Percentiles rank a stretch among this genome's conserved stretches.
phyloP scores from a whole-genome alignment of 2,888 invertebrate species.

The Hemaris fuciformis region DNA sequence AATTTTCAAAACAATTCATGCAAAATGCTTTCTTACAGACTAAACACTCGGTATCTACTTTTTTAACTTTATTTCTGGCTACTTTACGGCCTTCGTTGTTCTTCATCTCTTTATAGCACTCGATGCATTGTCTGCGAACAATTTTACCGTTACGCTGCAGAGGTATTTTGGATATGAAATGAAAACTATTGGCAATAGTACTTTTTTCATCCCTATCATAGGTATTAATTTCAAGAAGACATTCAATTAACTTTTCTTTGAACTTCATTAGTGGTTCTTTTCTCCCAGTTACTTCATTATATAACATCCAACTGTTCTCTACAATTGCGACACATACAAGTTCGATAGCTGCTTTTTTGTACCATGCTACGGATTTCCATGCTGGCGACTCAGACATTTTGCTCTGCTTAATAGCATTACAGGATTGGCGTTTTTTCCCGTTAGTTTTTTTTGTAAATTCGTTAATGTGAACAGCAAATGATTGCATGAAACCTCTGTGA shows the following conservation, averaged over 20 bases:
- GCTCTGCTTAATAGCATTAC: background rate
- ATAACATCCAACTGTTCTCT: background rate
- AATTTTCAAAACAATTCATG: background rate
- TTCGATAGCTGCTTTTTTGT: background rate
- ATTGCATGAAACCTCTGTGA: background rate
- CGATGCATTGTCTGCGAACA: background rate
- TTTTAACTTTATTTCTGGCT: background rate
- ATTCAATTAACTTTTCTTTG: background rate
- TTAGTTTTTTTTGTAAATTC: background rate
- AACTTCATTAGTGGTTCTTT: background rate
- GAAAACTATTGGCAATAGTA: background rate
- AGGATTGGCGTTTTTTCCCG: background rate
- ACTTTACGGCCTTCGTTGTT: background rate
- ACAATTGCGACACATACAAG: background rate
- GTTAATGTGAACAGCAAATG: background rate
- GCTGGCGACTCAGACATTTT: background rate
- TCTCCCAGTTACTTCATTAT: background rate
- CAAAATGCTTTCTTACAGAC: background rate
- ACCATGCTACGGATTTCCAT: background rate
- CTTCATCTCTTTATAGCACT: background rate
- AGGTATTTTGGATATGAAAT: background rate
- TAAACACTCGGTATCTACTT: background rate
- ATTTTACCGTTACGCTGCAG: background rate
- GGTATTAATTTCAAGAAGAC: background rate
- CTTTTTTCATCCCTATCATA: background rate